phyloP scores from a whole-genome alignment of 2,797 vertebrate genomes.

The Alectoris magna region DNA sequence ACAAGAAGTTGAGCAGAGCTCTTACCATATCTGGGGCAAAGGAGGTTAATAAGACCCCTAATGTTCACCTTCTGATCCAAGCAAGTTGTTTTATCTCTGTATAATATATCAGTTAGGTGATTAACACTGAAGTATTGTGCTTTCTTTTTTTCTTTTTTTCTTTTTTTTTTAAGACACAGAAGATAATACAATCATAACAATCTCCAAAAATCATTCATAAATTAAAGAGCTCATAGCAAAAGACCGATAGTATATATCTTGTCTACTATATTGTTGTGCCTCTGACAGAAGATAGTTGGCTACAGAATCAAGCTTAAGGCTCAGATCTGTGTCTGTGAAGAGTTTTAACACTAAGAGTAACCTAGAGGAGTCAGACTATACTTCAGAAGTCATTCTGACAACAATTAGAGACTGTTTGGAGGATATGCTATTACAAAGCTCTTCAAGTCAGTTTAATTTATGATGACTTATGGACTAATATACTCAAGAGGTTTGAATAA shows the following conservation, averaged over 20 bases:
- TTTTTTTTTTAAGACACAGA: not conserved
- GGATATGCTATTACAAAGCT: not conserved
- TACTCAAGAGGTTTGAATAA: not conserved
- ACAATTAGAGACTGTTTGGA: not conserved
- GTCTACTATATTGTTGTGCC: not conserved
- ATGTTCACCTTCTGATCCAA: not conserved
- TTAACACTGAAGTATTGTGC: not conserved
- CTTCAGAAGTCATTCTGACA: not conserved
- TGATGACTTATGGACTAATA: not conserved
- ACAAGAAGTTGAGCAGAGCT: not conserved
- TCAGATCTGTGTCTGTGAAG: not conserved
- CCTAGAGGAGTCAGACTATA: not conserved
- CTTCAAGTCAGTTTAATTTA: not conserved
- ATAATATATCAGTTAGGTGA: not conserved
- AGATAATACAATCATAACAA: not conserved
- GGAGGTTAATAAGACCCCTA: not conserved
- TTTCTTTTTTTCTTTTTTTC: not conserved
- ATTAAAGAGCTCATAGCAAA: not conserved
- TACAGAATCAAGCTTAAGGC: not conserved
- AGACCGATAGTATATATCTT: not conserved
- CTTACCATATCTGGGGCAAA: rapidly evolving
- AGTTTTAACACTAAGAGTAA: not conserved
- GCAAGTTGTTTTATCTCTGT: not conserved
- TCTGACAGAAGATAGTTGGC: not conserved
- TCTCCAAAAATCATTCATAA: not conserved